Evolutionary conservation across 2,888 invertebrate genomes (phyloP), one percentile per base, ranked within the genome.

Genomic region (Eupeodes luniger): DNA sequence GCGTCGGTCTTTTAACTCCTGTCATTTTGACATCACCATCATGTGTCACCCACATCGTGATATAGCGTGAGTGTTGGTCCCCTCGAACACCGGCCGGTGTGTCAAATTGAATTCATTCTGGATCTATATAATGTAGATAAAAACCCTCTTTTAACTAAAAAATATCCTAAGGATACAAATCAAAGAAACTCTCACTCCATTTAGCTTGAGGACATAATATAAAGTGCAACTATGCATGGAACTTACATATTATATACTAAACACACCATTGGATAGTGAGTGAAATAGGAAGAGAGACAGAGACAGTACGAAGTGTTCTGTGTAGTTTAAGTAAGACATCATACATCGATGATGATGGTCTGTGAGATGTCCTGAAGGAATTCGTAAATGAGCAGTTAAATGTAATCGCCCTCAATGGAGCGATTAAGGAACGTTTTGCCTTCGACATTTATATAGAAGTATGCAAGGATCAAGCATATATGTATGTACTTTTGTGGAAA

Each of bases 321-420:
- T 53, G 47, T 75, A 82, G 40, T 81, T 86, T 84, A 81, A 75
- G 88, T 78, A 81, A 84, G 84, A 81, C 81, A 81, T 88, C 84
- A 85, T 80, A 88, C 84, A 78, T 81, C 88, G 81, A 85, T 84
- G 88, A 84, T 88, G 88, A 84, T 88, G 88, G 88, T 75, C 81
- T 81, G 77, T 81, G 81, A 57, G 72, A 85, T 89, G 85, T 89
- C 85, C 89, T 89, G 72, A 85, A 89, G 89, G 89, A 89, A 89
- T 89, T 85, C 79, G 70, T 85, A 85, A 89, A 89, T 89, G 89
- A 89, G 81, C 85, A 89, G 89, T 89, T 89, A 89, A 85, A 89
- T 85, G 85, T 89, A 89, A 89, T 85, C 85, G 85, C 75, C 81
- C 89, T 89, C 89, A 89, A 89, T 89, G 81, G 89, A 85, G 85